Evolutionary conservation across 1,140 invertebrate species (phyloP).

Genomic region (Coptotermes formosanus): DNA sequence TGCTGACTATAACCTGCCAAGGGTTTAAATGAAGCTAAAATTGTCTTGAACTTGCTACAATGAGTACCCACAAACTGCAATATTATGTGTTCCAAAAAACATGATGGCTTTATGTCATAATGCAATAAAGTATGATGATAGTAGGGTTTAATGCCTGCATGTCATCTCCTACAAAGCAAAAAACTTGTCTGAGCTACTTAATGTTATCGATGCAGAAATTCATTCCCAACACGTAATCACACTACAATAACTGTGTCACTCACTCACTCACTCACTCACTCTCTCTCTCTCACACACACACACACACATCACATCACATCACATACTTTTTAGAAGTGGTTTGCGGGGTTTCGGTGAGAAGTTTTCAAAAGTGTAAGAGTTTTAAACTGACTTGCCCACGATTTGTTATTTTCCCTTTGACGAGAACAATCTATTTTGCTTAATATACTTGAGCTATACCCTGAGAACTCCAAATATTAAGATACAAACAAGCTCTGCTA

Average conservation of each 20-base stretch:
- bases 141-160: background rate
- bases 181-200: background rate
- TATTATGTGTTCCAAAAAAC: background rate
- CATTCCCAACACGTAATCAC: background rate
- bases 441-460: constrained; percentile 19
- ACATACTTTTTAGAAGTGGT: constrained; percentile 2
- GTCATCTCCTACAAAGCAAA: background rate
- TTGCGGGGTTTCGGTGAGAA: background rate
- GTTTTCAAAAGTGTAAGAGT: background rate
- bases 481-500: constrained; percentile 13
- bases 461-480: constrained; percentile 7
- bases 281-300: background rate
- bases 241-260: too few relatives aligned
- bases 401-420: background rate
- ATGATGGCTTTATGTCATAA: background rate
- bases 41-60: background rate
- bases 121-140: background rate
- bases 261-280: background rate
- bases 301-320: background rate
- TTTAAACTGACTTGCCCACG: background rate
- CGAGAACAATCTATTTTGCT: background rate
- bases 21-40: background rate
- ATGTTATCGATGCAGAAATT: background rate
- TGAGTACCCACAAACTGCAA: background rate
- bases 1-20: background rate